Percentiles rank a stretch among this genome's conserved stretches.
Conservation (phyloP, 2,797 vertebrate species). For the Anolis apletophallus region DNA sequence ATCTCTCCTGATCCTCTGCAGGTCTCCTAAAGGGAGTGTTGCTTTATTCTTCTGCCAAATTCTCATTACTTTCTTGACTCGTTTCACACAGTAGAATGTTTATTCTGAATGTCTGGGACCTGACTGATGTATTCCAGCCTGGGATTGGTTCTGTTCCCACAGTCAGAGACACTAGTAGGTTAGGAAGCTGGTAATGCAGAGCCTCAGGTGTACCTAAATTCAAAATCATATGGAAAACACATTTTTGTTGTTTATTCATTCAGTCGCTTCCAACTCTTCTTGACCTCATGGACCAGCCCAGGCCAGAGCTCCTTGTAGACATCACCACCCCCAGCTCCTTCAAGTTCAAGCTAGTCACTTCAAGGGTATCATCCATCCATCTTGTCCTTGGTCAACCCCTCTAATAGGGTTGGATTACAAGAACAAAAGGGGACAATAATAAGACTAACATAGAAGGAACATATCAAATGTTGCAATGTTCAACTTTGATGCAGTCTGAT, state of each 20-base stretch:
- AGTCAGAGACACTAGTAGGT: not conserved
- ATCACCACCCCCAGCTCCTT: no score
- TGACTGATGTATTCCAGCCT: not conserved
- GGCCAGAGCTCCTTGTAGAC: no score
- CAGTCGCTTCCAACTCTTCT: no score
- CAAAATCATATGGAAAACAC: not conserved
- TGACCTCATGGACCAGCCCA: no score
- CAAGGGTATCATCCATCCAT: no score
- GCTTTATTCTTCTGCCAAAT: slow-evolving; percentile 5
- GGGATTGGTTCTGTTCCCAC: not conserved
- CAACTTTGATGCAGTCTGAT: not conserved
- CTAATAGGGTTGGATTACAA: not conserved
- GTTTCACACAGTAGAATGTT: not conserved
- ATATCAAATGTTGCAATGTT: not conserved
- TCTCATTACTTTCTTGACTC: not conserved
- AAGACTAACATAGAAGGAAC: not conserved
- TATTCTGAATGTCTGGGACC: not conserved
- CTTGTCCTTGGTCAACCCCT: no score
- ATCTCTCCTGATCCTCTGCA: not conserved
- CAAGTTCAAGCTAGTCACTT: no score
- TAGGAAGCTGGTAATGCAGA: not conserved
- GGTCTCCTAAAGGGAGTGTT: not conserved
- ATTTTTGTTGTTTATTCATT: not conserved
- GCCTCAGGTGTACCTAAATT: not conserved
- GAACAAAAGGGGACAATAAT: not conserved